Evolutionary conservation across 2,797 vertebrate species (phyloP).

Genomic region (Cichlasoma orientale): DNA sequence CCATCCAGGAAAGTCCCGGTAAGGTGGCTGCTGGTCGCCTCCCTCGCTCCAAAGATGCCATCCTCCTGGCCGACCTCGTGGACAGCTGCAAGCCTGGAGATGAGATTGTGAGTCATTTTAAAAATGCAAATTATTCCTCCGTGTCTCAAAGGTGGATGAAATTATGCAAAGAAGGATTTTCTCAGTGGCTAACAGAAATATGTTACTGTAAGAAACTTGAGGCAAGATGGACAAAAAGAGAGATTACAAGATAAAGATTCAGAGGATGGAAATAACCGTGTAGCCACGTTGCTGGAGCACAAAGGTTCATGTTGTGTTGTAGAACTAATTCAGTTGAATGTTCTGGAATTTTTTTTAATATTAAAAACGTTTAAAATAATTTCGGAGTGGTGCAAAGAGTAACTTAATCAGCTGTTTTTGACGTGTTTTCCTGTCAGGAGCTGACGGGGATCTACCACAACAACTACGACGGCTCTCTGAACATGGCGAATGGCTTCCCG

Average conservation of each 20-base stretch:
- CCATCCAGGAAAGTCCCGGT: conserved; percentile 96
- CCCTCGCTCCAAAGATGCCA: conserved; percentile 96
- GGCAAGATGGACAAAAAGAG: too few species aligned
- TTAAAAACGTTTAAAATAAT: not conserved
- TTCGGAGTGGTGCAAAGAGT: too few species aligned
- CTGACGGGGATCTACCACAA: conserved; percentile 98
- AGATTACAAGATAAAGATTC: not conserved
- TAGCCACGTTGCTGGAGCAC: not conserved
- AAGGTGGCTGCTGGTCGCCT: conserved; percentile 95
- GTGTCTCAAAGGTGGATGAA: too few species aligned
- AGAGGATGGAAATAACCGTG: not conserved
- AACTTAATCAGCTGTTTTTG: not conserved
- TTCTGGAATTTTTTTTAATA: not conserved
- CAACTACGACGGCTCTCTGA: conserved; percentile 97
- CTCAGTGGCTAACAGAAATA: too few species aligned
- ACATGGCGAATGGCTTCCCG: conserved; percentile 94
- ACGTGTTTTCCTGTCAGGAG: conserved; percentile 79
- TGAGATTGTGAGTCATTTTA: conserved; percentile 88
- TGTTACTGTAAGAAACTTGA: too few species aligned
- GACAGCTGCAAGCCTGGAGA: conserved; percentile 97
- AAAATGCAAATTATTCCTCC: not conserved
- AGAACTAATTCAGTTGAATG: not conserved
- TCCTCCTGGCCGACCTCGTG: conserved; percentile 93
- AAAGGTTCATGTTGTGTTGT: not conserved
- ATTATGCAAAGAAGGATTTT: not conserved